Conservation (phyloP, 1,140 invertebrate genomes). For the Vollenhovia emeryi region DNA sequence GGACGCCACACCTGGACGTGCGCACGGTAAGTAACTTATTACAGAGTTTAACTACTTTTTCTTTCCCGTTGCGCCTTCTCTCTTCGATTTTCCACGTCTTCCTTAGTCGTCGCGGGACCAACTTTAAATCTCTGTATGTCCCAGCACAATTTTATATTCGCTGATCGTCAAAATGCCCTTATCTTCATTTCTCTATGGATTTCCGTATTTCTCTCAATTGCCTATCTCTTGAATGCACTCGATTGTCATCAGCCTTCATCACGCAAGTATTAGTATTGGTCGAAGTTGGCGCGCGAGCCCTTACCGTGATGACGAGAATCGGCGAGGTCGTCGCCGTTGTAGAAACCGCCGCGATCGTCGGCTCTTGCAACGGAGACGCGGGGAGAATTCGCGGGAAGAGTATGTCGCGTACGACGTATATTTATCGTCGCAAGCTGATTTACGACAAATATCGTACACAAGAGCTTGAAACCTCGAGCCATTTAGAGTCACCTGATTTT, state of each 20-base stretch:
- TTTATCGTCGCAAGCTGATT: not conserved
- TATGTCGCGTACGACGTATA: not conserved
- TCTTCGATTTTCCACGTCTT: conserved; percentile 40
- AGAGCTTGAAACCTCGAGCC: not conserved
- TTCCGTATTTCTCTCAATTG: conserved; percentile 7
- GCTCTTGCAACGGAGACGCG: not conserved
- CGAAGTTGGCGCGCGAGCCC: conserved; percentile 19
- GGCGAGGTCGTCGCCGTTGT: conserved; percentile 38
- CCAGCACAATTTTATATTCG: not conserved
- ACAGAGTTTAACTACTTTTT: conserved; percentile 66
- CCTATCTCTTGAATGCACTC: conserved; percentile 47
- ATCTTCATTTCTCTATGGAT: conserved; percentile 16
- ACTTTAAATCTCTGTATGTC: conserved; percentile 41
- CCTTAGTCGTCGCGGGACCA: conserved; percentile 62
- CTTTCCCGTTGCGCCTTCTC: conserved; percentile 45
- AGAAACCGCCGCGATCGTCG: conserved; percentile 42
- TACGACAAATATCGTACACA: not conserved
- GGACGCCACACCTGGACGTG: conserved; percentile 79
- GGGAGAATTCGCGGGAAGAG: not conserved
- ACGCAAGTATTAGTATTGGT: conserved; percentile 55
- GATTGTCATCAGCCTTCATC: conserved; percentile 70
- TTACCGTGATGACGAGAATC: conserved; percentile 34
- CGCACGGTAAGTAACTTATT: conserved; percentile 75
- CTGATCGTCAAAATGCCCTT: conserved; percentile 57
- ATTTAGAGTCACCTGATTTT: conserved; percentile 50